A percentile compares a stretch with the other conserved stretches of the same genome.
Conservation (phyloP, 2,888 invertebrate species). For the Schizaphis graminum region DNA sequence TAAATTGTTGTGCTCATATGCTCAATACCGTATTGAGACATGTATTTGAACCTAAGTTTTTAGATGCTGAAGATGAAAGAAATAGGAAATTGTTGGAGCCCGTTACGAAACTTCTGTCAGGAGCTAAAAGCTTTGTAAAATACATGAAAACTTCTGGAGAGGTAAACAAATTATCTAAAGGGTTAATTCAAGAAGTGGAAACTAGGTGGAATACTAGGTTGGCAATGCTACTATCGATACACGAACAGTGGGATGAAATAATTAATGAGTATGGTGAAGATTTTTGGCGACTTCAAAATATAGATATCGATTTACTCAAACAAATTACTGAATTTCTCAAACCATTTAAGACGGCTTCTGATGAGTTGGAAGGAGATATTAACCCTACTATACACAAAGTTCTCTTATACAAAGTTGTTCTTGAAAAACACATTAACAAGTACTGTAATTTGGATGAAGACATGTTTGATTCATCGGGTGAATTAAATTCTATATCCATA, state of each 20-base stretch:
- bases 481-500: neutral
- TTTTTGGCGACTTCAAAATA: neutral
- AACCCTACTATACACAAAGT: neutral
- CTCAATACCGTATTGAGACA: slow-evolving; percentile 3
- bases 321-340: neutral
- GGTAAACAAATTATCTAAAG: neutral
- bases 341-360: neutral
- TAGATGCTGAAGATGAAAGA: neutral
- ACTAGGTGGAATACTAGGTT: neutral
- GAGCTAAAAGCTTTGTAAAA: slow-evolving; percentile 1
- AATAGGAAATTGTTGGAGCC: neutral
- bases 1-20: slow-evolving; percentile 31
- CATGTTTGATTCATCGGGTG: neutral
- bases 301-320: neutral
- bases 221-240: slow-evolving; percentile 4
- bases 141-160: neutral
- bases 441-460: neutral
- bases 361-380: neutral
- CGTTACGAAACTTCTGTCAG: neutral
- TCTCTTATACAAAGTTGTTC: neutral
- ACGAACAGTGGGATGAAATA: neutral
- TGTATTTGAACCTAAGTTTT: slow-evolving; percentile 8
- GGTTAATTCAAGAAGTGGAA: neutral
- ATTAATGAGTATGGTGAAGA: neutral
- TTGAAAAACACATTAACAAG: neutral